Base-by-base conservation (phyloP, 2,797 vertebrate genomes). In the Discoglossus pictus region DNA sequence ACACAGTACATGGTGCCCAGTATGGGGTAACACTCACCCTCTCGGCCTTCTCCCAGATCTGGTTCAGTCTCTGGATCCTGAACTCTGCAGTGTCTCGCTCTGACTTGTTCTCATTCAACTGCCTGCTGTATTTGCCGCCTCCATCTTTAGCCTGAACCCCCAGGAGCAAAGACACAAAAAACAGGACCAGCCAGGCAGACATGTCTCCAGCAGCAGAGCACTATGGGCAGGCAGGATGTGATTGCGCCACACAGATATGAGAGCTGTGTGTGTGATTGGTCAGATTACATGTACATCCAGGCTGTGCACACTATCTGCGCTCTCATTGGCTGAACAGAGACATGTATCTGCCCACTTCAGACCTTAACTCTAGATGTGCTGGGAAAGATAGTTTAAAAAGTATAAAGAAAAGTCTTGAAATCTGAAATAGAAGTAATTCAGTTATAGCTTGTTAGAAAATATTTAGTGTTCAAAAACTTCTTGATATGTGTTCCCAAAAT, bases 1-100 rank as follows among this genome's bases (percentile, higher is more conserved):
- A 65, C 6, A 54, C 24, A 25, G 0, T 11, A 36, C 2, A 31
- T n/a, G n/a, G n/a, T n/a, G n/a, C n/a, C n/a, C n/a, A n/a, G n/a
- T n/a, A n/a, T n/a, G 34, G 24, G 31, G n/a, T 27, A 13, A 31
- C 48, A 82, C 94, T 82, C 82, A 98, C 95, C 91, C 95, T 74
- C 75, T 84, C 82, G 1, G 96, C 94, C 79, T 99, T 99, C 80
- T 94, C 93, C 97, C 97, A 99, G 36, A 95, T 78, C 82, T 99
- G 96, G 80, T 91, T 93, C 42, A 98, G 82, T 79, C 86, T 94
- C 27, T 90, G 89, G 62, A 98, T 88, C 43, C 95, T 92, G 80
- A 99, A 98, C 76, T 95, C 93, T 12, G 68, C 79, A 8, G 64
- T 31, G 10, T 76, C 75, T 46, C 71, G 73, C 25, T 65, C 75